Conservation (phyloP, 2,888 invertebrate genomes). For the Parascotia fuliginaria region DNA sequence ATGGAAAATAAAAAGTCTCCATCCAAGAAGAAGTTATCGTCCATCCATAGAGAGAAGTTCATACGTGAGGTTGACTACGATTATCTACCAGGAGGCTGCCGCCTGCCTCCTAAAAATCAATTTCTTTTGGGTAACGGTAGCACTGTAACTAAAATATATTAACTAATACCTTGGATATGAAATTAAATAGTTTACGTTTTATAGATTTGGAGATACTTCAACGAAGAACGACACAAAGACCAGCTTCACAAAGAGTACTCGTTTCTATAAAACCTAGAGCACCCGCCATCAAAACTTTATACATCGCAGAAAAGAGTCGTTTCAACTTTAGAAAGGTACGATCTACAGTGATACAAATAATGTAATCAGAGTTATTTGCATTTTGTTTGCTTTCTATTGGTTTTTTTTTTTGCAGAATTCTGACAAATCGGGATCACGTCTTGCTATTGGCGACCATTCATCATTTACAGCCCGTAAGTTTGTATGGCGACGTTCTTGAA, state of each 20-base stretch:
- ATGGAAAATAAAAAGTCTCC: slow-evolving; percentile 80
- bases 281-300: slow-evolving; percentile 71
- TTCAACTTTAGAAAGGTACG: slow-evolving; percentile 65
- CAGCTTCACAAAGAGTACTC: slow-evolving; percentile 64
- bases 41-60: slow-evolving; percentile 73
- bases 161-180: slow-evolving; percentile 1
- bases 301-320: slow-evolving; percentile 67
- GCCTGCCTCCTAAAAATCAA: slow-evolving; percentile 55
- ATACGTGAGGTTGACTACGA: slow-evolving; percentile 69
- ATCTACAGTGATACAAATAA: not conserved
- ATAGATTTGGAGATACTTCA: slow-evolving; percentile 69
- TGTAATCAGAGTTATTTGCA: not conserved
- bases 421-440: slow-evolving; percentile 64
- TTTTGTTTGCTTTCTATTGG: not conserved
- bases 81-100: slow-evolving; percentile 48
- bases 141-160: slow-evolving; percentile 3
- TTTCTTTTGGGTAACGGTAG: slow-evolving; percentile 58
- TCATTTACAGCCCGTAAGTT: slow-evolving; percentile 69
- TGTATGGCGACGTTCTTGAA: not conserved
- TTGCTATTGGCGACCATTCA: slow-evolving; percentile 74
- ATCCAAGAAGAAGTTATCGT: slow-evolving; percentile 72
- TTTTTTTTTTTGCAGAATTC: slow-evolving; percentile 61
- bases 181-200: slow-evolving; percentile 11
- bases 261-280: slow-evolving; percentile 69
- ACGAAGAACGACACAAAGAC: slow-evolving; percentile 51